Conservation (phyloP, 2,888 invertebrate species). For the Mactromeris polynyma region DNA sequence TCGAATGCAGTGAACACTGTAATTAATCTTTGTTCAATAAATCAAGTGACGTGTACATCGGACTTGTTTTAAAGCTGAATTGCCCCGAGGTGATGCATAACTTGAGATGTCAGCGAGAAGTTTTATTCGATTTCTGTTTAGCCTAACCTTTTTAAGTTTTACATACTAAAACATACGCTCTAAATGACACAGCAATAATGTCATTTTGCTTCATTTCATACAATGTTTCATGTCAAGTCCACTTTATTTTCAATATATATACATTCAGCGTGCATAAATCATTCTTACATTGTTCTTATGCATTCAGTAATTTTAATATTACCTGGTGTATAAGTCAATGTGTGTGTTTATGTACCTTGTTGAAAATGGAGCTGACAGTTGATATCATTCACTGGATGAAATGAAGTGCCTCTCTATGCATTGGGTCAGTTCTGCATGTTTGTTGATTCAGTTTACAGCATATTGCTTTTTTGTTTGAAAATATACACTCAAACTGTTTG, state of each 20-base stretch:
- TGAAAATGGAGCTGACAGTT: not conserved
- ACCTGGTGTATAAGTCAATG: not conserved
- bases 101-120: not conserved
- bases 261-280: not conserved
- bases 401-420: not conserved
- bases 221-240: not conserved
- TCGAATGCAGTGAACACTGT: no score
- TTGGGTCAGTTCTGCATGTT: not conserved
- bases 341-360: not conserved
- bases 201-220: not conserved
- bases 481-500: not conserved
- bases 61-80: not conserved
- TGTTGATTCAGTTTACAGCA: not conserved
- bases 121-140: not conserved
- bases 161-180: not conserved
- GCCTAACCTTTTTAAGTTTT: not conserved
- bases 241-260: not conserved
- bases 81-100: conserved; percentile 1
- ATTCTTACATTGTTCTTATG: not conserved
- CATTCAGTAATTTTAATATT: not conserved
- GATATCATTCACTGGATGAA: not conserved
- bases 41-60: no score
- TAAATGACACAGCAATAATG: not conserved
- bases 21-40: no score
- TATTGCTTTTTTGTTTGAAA: not conserved